Base-by-base conservation (phyloP, 2,113 vertebrate species). In the Cavia porcellus region DNA sequence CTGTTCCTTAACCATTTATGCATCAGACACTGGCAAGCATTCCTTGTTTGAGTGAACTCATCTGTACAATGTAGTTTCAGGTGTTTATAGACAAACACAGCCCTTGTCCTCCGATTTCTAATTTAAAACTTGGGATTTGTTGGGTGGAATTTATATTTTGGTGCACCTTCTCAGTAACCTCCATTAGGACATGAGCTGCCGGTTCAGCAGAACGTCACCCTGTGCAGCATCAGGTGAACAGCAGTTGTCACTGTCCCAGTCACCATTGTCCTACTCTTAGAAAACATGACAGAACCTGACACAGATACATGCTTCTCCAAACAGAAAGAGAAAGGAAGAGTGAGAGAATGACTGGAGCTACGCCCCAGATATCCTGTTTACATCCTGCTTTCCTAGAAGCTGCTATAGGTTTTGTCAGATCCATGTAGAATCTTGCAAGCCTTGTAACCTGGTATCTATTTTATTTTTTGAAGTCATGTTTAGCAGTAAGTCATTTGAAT, bases 401-500 rank as follows among this genome's bases (percentile, higher is more conserved):
- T 4, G 6, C 0, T 17, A 19, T 35, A 2, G 77, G 62, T 38
- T 90, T 68, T 64, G 66, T 80, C 80, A 52, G 13, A 17, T 8
- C 2, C 12, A 5, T 15, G 2, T 0, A 79, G 64, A 81, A 38
- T 45, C 70, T 42, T 81, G 72, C 81, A 17, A 35, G 90, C 47
- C 68, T 92, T 81, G 77, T 17, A 68, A 79, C n/a, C 52, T 70
- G 45, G 66, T 87, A 1, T 0, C 1, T 92, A 6, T 25, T 10
- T 62, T 3, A 9, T 19, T 12, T 80, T 95, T 12, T 86, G 3
- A 66, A 83, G 57, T 96, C 32, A 64, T 55, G 89, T 83, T 82
- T 88, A 64, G 75, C 89, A 97, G 6, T 45, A 91, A 57, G n/a
- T n/a, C 42, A 42, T 90, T 68, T 82, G 77, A 92, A 86, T 75